A percentile compares a stretch with the other conserved stretches of the same genome.
Evolutionary conservation across 2,797 vertebrate genomes (phyloP).

Genomic region (Menidia menidia): DNA sequence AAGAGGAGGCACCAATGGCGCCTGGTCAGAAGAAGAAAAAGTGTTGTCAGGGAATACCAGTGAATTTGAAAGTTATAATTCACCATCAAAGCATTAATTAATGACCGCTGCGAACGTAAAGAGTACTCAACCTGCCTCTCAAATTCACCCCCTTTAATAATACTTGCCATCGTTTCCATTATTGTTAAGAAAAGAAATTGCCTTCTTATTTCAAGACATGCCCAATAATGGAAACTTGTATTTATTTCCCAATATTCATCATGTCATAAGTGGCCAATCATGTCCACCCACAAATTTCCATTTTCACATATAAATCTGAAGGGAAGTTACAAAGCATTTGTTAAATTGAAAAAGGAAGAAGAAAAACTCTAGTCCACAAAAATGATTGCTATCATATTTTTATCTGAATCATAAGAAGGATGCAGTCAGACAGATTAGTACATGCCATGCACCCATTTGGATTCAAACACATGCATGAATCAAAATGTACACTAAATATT

Average conservation of each 20-base stretch:
- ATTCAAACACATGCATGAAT: not conserved
- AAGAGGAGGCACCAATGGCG: not conserved
- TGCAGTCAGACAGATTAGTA: not conserved
- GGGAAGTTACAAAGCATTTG: not conserved
- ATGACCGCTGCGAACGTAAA: conserved; percentile 1
- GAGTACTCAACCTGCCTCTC: not conserved
- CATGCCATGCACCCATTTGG: not conserved
- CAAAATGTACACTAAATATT: conserved; percentile 31
- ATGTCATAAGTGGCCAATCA: no score
- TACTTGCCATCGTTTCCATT: conserved; percentile 10
- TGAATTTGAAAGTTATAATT: conserved; percentile 14
- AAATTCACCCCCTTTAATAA: conserved; percentile 3
- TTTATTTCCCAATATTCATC: not conserved
- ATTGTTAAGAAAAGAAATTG: not conserved
- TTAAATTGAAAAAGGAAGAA: not conserved
- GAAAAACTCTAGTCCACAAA: not conserved
- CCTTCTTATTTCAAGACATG: not conserved
- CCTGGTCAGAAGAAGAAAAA: conserved; percentile 2
- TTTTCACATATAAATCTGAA: not conserved
- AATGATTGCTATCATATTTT: not conserved
- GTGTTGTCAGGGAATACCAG: conserved; percentile 5
- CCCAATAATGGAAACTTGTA: not conserved
- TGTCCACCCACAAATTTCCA: not conserved
- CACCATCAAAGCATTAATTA: conserved; percentile 17
- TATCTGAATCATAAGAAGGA: not conserved